Evolutionary conservation across 2,888 invertebrate genomes (phyloP), one percentile per base, ranked within the genome.

Genomic region (Esperia sulphurella): DNA sequence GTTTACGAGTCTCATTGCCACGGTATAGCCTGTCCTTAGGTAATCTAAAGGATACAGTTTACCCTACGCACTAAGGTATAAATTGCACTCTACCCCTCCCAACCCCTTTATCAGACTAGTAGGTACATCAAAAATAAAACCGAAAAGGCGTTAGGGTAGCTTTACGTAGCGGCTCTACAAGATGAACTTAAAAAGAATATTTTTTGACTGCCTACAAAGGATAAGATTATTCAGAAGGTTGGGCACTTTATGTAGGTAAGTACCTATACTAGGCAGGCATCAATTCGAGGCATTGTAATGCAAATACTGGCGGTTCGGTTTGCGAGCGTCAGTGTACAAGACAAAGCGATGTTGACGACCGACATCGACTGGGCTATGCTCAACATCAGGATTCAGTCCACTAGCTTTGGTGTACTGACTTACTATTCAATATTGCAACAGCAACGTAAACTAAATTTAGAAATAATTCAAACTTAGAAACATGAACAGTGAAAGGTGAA

Each of bases 331-430:
- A 77, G 79, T 76, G 71, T 78, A 77, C 77, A 83, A 87, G 86
- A 88, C 88, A 88, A 87, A 87, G 87, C 79, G 76, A 70, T 75
- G 81, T 77, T 81, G 86, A 86, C 84, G 79, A 78, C 78, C 79
- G 73, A 79, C 75, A 75, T 79, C 76, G 79, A 76, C 74, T 79
- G 76, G 73, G 74, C 77, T 80, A 82, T 84, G 74, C 68, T 68
- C 74, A 68, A 73, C 75, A 70, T 75, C 75, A 71, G 75, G 65
- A 76, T 74, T 71, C 75, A 76, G 75, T 78, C 58, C 52, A 56
- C 66, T 66, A 61, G 63, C 57, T 64, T 65, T 33, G 33, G 10
- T 39, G 1, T 14, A 39, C 39, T 39, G 8, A 8, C 5, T 29
- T 41, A 3, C 28, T 28, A 2, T 6, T 28, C 12, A 35, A n/a